Conservation (phyloP, 2,888 invertebrate species). For the Cremastinae sp. region DNA sequence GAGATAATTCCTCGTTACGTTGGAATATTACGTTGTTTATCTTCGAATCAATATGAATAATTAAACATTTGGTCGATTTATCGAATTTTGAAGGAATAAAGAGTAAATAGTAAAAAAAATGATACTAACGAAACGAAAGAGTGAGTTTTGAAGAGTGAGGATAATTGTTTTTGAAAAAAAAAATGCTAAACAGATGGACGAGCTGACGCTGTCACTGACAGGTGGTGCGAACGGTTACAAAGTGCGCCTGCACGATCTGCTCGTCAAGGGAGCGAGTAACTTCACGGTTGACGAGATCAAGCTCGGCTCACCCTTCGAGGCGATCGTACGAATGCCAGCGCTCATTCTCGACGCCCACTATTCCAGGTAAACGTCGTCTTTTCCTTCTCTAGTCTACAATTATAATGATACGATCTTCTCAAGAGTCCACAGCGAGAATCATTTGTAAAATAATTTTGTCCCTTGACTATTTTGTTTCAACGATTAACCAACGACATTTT, state of each 20-base stretch:
- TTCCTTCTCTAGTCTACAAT: too few relatives aligned
- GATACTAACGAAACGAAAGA: too few relatives aligned
- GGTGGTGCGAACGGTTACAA: constrained; percentile 82
- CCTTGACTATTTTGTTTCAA: too few relatives aligned
- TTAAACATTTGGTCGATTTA: too few relatives aligned
- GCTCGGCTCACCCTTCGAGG: constrained; percentile 85
- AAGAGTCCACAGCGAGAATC: too few relatives aligned
- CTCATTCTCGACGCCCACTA: constrained; percentile 86
- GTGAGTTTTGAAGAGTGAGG: not conserved
- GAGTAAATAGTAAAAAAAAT: too few relatives aligned
- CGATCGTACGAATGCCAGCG: constrained; percentile 84
- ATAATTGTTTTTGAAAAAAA: constrained; percentile 21
- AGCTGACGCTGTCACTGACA: constrained; percentile 82
- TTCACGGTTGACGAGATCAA: constrained; percentile 81
- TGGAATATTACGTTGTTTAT: too few relatives aligned
- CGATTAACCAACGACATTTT: too few relatives aligned
- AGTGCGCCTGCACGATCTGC: constrained; percentile 80
- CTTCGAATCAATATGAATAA: too few relatives aligned
- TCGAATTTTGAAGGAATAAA: too few relatives aligned
- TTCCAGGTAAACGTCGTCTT: constrained; percentile 80
- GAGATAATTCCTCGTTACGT: too few relatives aligned
- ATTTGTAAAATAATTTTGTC: too few relatives aligned
- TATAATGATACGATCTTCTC: constrained; percentile 10
- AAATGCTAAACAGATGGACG: constrained; percentile 78
- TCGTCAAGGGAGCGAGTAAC: constrained; percentile 81